Base-by-base conservation (phyloP, 2,888 invertebrate species). In the Lydus trimaculatus region DNA sequence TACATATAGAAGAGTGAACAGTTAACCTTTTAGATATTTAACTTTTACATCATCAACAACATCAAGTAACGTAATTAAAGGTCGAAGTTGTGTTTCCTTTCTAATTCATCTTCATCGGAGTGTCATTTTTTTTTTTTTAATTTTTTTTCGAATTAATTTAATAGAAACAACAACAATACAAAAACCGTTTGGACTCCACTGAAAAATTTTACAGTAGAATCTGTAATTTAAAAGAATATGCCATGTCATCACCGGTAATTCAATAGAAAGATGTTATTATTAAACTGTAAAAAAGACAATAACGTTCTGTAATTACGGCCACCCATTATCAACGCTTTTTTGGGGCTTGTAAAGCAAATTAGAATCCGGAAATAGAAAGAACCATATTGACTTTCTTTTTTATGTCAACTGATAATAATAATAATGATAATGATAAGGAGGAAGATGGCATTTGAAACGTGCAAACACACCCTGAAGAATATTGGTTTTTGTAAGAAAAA, bases 1-100 rank as follows among this genome's bases (percentile, higher is more conserved):
- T n/a, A n/a, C n/a, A n/a, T n/a, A n/a, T n/a, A 23, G 31, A 64
- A 58, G 23, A 48, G 20, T n/a, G 31, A 58, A 23, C 58, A n/a
- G 58, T 71, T 71, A 67, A 71, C 71, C 71, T 71, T 67, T 71
- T 28, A 60, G 58, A 62, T 62, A 65, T 59, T 67, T 65, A 67
- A 64, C 67, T 67, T 67, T 69, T 70, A 66, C 48, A 20, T 48
- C 48, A 48, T 20, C 48, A 20, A 20, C 48, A 48, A 20, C 48
- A 48, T 20, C 48, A 48, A 20, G 20, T 20, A 20, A 17, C 58
- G 66, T 43, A 67, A 70, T 64, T 64, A 70, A 70, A 70, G 70
- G 70, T 67, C 65, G 66, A 43, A 66, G 39, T 61, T 66, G 63
- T 61, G 64, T 70, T 70, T 64, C 67, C 58, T 48, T 48, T 48